phyloP scores from a whole-genome alignment of 2,113 vertebrate genomes.

The Toxotes jaculatrix region DNA sequence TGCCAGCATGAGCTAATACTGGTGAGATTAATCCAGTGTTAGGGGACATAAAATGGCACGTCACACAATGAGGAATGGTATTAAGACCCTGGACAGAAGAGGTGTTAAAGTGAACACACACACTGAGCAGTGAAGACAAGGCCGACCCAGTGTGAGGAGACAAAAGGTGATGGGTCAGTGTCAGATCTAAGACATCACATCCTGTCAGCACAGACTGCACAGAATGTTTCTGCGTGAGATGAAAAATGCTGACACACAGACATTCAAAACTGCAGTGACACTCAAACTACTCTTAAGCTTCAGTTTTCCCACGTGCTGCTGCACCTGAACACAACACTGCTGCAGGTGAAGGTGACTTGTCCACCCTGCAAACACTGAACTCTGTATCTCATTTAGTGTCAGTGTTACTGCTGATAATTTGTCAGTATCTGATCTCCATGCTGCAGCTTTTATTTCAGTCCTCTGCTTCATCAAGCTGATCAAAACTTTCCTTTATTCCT shows the following conservation, averaged over 20 bases:
- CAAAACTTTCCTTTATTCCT: constrained; percentile 1
- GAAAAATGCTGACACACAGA: constrained; percentile 32
- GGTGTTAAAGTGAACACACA: constrained; percentile 10
- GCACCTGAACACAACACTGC: constrained; percentile 9
- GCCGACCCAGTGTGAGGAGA: constrained; percentile 15
- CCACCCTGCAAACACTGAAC: background rate
- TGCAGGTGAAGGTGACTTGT: background rate
- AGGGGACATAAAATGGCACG: constrained; percentile 10
- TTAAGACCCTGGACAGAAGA: background rate
- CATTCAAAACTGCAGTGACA: constrained; percentile 13
- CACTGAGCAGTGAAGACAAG: background rate
- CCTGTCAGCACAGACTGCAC: constrained; percentile 27
- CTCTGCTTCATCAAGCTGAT: background rate
- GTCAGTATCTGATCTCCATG: background rate
- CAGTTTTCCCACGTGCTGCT: background rate
- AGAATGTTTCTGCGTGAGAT: background rate
- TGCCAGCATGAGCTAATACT: constrained; percentile 24
- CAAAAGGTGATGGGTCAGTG: constrained; percentile 15
- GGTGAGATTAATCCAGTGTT: constrained; percentile 30
- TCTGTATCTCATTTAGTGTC: background rate
- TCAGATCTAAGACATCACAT: constrained; percentile 56
- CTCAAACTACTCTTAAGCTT: background rate
- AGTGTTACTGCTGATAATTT: no score
- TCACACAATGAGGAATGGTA: background rate
- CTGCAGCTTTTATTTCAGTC: constrained; percentile 12